These are phyloP conservation scores for Phragmatobia fuliginosa DNA, from an alignment of 2,888 invertebrate species.

Conservation along the genomic window DNA sequence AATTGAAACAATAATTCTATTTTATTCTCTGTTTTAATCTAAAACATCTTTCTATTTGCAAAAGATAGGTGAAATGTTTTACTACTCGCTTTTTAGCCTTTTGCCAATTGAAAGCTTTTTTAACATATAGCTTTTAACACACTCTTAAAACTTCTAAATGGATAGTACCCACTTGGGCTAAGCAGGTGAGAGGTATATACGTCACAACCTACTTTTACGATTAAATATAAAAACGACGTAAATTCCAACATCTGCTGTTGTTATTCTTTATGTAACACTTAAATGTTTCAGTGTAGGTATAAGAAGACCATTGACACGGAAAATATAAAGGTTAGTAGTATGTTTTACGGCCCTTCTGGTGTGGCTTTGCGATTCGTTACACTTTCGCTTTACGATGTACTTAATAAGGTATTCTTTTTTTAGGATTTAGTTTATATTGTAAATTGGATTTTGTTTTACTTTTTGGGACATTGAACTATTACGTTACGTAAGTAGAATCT, in stretches of 20 bases:
- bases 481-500: not conserved
- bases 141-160: not conserved
- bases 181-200: slow-evolving; percentile 45
- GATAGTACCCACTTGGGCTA: slow-evolving; percentile 18
- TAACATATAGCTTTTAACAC: slow-evolving; percentile 1
- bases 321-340: slow-evolving; percentile 32
- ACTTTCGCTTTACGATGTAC: slow-evolving; percentile 17
- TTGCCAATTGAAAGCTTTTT: not conserved
- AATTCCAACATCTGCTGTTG: slow-evolving; percentile 57
- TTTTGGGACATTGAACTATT: not conserved
- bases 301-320: slow-evolving; percentile 35
- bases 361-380: slow-evolving; percentile 17
- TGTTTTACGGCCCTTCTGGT: slow-evolving; percentile 20
- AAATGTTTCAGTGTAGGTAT: slow-evolving; percentile 48
- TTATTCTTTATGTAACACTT: slow-evolving; percentile 56
- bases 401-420: slow-evolving; percentile 20
- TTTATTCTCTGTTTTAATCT: not conserved
- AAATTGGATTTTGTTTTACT: not conserved
- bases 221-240: slow-evolving; percentile 62
- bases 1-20: not conserved
- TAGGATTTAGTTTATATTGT: not conserved
- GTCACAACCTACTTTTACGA: slow-evolving; percentile 58
- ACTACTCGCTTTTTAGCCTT: not conserved
- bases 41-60: not conserved
- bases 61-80: not conserved